A percentile compares a stretch with the other conserved stretches of the same genome.
These are phyloP conservation scores for Thymelicus sylvestris DNA, from an alignment of 2,888 invertebrate genomes.

Conservation along the genomic window DNA sequence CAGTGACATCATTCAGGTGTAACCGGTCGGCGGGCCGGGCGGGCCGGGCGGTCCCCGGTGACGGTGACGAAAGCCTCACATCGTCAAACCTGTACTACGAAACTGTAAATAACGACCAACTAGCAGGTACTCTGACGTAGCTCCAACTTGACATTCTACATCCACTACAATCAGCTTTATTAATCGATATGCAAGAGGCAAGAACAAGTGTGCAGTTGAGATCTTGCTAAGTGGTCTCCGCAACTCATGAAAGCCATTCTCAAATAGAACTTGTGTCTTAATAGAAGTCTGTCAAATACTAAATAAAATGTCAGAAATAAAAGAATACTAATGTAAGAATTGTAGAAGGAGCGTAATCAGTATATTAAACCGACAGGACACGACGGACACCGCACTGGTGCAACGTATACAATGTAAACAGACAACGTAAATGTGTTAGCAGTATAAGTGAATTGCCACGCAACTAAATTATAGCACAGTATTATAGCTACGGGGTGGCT, in stretches of 20 bases:
- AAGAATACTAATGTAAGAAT: too few species aligned
- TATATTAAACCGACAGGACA: too few species aligned
- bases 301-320: too few species aligned
- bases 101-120: background rate
- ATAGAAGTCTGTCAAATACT: too few species aligned
- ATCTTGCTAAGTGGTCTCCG: too few species aligned
- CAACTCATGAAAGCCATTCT: too few species aligned
- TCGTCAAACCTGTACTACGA: background rate
- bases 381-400: too few species aligned
- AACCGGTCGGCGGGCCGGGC: background rate
- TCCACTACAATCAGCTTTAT: background rate
- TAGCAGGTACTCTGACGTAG: too few species aligned
- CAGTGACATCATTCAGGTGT: slow-evolving; percentile 8
- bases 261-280: too few species aligned
- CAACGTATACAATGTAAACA: background rate
- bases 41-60: background rate
- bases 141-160: background rate
- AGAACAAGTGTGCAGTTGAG: too few species aligned
- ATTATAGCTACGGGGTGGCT: background rate
- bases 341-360: too few species aligned
- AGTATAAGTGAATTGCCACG: slow-evolving; percentile 1
- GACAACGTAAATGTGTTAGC: background rate
- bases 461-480: background rate
- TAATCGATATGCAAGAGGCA: too few species aligned
- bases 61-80: background rate